Conservation (phyloP, 1,140 invertebrate genomes). For the Steinernema khuongi region DNA sequence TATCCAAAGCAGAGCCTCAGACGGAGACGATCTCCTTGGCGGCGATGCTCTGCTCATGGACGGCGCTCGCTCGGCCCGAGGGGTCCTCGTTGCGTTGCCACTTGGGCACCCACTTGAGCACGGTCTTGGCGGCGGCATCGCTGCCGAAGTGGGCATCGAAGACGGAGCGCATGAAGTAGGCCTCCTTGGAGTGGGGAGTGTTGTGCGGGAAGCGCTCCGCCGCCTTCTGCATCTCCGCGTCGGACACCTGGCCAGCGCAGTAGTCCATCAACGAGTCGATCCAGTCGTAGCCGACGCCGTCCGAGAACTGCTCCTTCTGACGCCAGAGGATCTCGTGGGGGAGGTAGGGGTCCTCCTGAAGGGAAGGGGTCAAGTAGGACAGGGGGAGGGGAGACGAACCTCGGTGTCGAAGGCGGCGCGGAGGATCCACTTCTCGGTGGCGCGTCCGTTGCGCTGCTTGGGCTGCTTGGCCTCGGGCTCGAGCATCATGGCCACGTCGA, state of each 20-base stretch:
- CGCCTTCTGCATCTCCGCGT: slow-evolving; percentile 52
- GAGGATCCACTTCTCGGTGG: slow-evolving; percentile 53
- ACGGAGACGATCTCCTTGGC: background rate
- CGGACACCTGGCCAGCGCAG: slow-evolving; percentile 45
- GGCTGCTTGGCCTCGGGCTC: slow-evolving; percentile 45
- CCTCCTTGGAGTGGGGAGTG: slow-evolving; percentile 55
- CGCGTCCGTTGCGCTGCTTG: slow-evolving; percentile 35
- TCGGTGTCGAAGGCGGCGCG: slow-evolving; percentile 52
- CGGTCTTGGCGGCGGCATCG: slow-evolving; percentile 49
- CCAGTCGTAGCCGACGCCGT: slow-evolving; percentile 58
- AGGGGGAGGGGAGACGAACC: slow-evolving; percentile 26
- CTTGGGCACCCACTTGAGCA: slow-evolving; percentile 55
- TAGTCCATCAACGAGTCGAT: slow-evolving; percentile 52
- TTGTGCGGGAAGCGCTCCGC: slow-evolving; percentile 47
- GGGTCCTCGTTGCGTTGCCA: slow-evolving; percentile 56
- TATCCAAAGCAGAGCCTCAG: background rate
- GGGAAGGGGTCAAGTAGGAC: background rate
- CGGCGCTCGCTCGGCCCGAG: slow-evolving; percentile 42
- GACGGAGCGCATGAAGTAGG: slow-evolving; percentile 49
- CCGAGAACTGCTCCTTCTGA: slow-evolving; percentile 59
- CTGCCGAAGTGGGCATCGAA: slow-evolving; percentile 55
- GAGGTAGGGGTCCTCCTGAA: slow-evolving; percentile 53
- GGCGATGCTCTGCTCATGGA: slow-evolving; percentile 32
- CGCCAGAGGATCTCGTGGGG: slow-evolving; percentile 55
- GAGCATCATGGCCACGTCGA: slow-evolving; percentile 49